Base-by-base conservation (phyloP, 2,888 invertebrate species). In the Drosophila algonquin region DNA sequence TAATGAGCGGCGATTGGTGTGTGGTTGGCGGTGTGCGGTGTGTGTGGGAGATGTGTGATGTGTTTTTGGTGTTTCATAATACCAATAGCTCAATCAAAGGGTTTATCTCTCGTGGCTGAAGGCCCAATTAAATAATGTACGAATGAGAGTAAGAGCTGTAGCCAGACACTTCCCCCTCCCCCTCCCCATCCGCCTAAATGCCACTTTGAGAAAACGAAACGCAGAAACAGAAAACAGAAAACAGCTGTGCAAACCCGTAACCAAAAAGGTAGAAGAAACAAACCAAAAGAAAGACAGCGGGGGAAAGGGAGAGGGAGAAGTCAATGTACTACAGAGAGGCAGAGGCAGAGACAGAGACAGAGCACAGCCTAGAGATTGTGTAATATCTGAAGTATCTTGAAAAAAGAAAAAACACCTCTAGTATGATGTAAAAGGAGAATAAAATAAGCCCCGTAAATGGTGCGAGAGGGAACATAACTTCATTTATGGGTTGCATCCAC, bases 201-300 rank as follows among this genome's bases (percentile, higher is more conserved):
- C 10, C 56, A 67, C 56, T 67, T 67, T 68, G 67, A 57, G 58
- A 12, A 68, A 68, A 40, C 54, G 45, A 46, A 30, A 53, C 54
- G 35, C 16, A 60, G 50, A 52, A 76, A 70, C 27, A 8, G 27
- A 27, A 27, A 6, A 27, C 27, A 27, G 27, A 27, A 27, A 27
- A 27, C 85, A 85, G 75, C 87, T 85, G 85, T 53, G 69, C 59
- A 65, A 74, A 59, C 53, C 57, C 40, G 40, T 40, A 57, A 67
- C 58, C 65, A 57, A 56, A 76, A 65, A 63, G 46, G 47, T 30
- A 40, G 18, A 44, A 40, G 40, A 40, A 40, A 40, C 27, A 21
- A 67, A 47, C 50, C 59, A 45, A 55, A 52, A 44, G 27, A 64
- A 68, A 63, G 53, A 8, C 30, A 53, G 21, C n/a, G n/a, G 0